Conservation (phyloP, 1,140 invertebrate genomes). For the Drosophila azteca region DNA sequence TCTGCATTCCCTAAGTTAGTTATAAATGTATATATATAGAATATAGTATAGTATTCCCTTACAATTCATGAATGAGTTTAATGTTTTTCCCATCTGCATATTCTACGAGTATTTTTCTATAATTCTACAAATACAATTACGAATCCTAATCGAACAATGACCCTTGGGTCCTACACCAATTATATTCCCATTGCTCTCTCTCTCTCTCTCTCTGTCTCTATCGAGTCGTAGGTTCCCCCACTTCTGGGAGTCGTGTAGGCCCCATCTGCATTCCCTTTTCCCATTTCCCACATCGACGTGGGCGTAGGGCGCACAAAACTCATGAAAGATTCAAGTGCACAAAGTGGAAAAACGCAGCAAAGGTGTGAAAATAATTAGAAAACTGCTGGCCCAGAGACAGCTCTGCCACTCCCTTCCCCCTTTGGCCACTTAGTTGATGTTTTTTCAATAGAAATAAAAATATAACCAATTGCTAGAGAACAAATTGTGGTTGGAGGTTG, state of each 20-base stretch:
- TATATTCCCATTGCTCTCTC: too few relatives aligned
- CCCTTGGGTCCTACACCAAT: too few relatives aligned
- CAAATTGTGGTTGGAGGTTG: conserved; percentile 3
- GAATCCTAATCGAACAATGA: too few relatives aligned
- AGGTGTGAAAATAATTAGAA: conserved; percentile 45
- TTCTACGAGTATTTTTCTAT: too few relatives aligned
- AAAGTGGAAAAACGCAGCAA: conserved; percentile 27
- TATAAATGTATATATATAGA: too few relatives aligned
- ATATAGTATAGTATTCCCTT: too few relatives aligned
- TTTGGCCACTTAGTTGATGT: conserved; percentile 40
- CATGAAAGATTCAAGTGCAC: conserved; percentile 52
- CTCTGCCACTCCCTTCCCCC: conserved; percentile 14
- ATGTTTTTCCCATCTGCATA: too few relatives aligned
- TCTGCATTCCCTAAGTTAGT: too few relatives aligned
- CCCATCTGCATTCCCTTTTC: conserved; percentile 3
- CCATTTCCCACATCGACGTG: neutral
- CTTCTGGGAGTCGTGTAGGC: neutral
- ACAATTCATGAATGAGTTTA: too few relatives aligned
- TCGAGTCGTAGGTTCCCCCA: too few relatives aligned
- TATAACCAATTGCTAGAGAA: neutral
- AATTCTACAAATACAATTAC: too few relatives aligned
- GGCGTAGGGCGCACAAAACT: neutral
- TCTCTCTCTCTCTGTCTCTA: neutral
- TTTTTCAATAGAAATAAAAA: conserved; percentile 44
- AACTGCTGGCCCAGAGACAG: conserved; percentile 5